A percentile compares a stretch with the other conserved stretches of the same genome.
These are phyloP conservation scores for Cathartes aura DNA, from an alignment of 2,113 vertebrate genomes.

Conservation along the genomic window DNA sequence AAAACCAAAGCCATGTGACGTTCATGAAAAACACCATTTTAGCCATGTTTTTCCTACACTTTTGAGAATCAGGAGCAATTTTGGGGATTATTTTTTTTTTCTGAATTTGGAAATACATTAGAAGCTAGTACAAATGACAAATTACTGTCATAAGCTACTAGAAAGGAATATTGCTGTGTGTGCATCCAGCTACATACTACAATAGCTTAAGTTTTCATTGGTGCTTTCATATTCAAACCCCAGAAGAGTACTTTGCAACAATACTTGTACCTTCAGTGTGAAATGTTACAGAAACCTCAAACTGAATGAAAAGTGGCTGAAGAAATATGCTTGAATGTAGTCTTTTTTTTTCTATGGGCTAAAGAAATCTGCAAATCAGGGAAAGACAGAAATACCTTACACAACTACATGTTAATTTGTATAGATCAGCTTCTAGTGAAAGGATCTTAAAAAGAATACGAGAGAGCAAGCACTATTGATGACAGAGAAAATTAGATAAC, in stretches of 20 bases:
- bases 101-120: not conserved
- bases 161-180: not conserved
- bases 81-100: accelerated
- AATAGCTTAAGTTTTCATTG: not conserved
- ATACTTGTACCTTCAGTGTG: not conserved
- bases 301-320: not conserved
- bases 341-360: accelerated
- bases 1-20: not conserved
- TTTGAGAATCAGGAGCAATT: not conserved
- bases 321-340: not conserved
- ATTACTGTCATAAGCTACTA: not conserved
- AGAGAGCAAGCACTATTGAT: not conserved
- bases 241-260: not conserved
- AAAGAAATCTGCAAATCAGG: not conserved
- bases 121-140: not conserved
- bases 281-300: not conserved
- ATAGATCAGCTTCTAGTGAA: not conserved
- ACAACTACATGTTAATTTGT: not conserved
- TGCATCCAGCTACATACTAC: not conserved
- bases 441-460: not conserved
- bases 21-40: not conserved
- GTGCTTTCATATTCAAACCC: not conserved
- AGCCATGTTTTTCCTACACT: not conserved
- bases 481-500: not conserved
- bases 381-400: not conserved